phyloP scores from a whole-genome alignment of 2,113 vertebrate genomes.

The Tonatia bakeri region DNA sequence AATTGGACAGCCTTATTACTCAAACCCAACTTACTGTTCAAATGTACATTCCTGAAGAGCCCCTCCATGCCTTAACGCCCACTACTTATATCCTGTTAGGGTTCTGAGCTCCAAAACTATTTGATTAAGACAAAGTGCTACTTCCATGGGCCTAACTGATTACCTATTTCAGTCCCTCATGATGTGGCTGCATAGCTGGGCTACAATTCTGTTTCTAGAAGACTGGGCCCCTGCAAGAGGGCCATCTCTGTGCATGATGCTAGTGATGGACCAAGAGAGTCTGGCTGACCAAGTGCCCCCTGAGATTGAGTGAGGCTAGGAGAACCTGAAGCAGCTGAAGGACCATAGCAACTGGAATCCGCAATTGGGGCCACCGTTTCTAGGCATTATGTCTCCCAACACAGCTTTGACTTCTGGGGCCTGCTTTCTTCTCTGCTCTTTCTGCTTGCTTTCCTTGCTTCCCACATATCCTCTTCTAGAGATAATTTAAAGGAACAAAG shows the following conservation, averaged over 20 bases:
- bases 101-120: slow-evolving; percentile 19
- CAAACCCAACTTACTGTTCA: not conserved
- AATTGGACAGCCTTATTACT: not conserved
- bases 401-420: not conserved
- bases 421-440: not conserved
- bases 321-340: not conserved
- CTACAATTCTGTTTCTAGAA: not conserved
- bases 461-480: not conserved
- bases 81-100: not conserved
- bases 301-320: not conserved
- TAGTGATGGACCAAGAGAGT: not conserved
- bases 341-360: not conserved
- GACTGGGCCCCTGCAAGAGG: not conserved
- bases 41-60: not conserved
- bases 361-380: not conserved
- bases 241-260: not conserved
- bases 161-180: slow-evolving; percentile 19
- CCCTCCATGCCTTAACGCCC: slow-evolving; percentile 1
- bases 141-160: not conserved
- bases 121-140: slow-evolving; percentile 47
- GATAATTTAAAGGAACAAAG: not conserved
- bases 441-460: not conserved
- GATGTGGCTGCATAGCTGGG: not conserved
- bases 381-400: not conserved
- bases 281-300: not conserved